These are phyloP conservation scores for Eupithecia centaureata DNA, from an alignment of 2,888 invertebrate genomes.

Conservation along the genomic window DNA sequence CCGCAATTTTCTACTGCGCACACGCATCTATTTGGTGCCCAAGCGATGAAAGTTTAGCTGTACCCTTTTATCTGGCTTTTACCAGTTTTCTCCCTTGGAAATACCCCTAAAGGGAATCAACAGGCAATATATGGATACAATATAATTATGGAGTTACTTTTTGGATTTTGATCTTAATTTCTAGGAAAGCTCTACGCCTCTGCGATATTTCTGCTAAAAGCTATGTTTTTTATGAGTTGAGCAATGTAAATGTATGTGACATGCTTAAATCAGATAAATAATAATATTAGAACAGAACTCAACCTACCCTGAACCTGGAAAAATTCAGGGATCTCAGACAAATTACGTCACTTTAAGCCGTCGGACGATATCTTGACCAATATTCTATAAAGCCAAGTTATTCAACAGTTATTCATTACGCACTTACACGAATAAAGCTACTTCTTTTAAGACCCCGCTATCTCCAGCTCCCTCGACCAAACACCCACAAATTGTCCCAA, in stretches of 20 bases:
- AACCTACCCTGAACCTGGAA: not conserved
- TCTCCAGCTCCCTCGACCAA: slow-evolving; percentile 34
- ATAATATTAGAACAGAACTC: not conserved
- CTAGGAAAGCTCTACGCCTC: not conserved
- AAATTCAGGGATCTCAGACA: not conserved
- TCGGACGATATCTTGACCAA: not conserved
- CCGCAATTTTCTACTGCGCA: slow-evolving; percentile 55
- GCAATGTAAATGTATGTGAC: no score
- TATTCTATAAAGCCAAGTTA: not conserved
- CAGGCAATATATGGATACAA: no score
- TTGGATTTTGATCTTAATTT: not conserved
- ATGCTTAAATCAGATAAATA: no score
- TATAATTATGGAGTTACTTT: no score
- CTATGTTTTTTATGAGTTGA: no score
- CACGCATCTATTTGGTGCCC: slow-evolving; percentile 31
- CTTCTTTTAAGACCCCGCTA: slow-evolving; percentile 33
- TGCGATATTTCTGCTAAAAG: no score
- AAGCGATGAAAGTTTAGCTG: slow-evolving; percentile 31
- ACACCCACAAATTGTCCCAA: slow-evolving; percentile 66
- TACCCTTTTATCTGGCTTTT: not conserved
- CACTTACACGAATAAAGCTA: not conserved
- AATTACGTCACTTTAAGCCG: not conserved
- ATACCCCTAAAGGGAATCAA: no score
- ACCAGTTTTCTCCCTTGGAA: no score
- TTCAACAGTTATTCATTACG: not conserved